phyloP scores from a whole-genome alignment of 2,888 invertebrate genomes.

The Labia minor region DNA sequence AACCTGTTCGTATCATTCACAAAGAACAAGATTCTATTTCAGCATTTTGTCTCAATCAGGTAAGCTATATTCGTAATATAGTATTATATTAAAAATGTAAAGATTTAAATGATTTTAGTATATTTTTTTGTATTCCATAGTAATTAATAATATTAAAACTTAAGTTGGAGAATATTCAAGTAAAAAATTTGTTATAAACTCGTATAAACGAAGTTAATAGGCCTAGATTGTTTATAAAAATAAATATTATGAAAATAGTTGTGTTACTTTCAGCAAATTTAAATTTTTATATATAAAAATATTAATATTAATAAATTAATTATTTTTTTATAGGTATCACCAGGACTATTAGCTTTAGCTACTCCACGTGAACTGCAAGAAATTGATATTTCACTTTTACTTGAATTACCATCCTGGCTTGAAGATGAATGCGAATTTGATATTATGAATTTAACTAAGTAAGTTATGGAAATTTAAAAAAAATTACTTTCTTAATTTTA shows the following conservation, averaged over 20 bases:
- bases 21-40: constrained; percentile 98
- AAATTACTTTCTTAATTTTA: too few relatives aligned
- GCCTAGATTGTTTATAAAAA: too few relatives aligned
- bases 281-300: too few relatives aligned
- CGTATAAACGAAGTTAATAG: too few relatives aligned
- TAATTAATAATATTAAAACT: constrained; percentile 15
- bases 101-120: neutral
- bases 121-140: constrained; percentile 19
- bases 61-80: too few relatives aligned
- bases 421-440: constrained; percentile 97
- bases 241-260: too few relatives aligned
- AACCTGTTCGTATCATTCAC: constrained; percentile 90
- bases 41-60: constrained; percentile 93
- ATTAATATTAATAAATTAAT: too few relatives aligned
- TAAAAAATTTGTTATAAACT: neutral
- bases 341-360: constrained; percentile 78
- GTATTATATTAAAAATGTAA: neutral
- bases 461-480: constrained; percentile 23
- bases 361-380: constrained; percentile 96
- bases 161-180: constrained; percentile 17
- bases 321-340: constrained; percentile 48
- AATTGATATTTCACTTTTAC: constrained; percentile 85
- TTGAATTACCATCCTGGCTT: constrained; percentile 87
- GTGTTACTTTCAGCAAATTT: too few relatives aligned
- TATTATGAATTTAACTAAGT: constrained; percentile 66